Conservation (phyloP, 2,113 vertebrate genomes). For the Protomyctophum bolini region DNA sequence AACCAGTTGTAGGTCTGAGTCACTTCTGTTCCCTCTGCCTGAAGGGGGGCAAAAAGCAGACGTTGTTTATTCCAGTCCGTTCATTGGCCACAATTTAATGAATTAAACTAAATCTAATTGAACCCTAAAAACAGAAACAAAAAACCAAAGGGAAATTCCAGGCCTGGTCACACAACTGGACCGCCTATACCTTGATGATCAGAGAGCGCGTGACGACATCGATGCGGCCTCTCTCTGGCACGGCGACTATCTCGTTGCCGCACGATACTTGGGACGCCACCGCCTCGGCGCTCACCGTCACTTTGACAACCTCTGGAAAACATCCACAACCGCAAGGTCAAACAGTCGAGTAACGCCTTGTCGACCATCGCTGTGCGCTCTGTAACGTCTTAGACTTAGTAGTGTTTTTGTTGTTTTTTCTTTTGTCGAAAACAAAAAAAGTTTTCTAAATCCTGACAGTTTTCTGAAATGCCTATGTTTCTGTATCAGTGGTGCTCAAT, state of each 20-base stretch:
- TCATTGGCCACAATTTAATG: constrained; percentile 2
- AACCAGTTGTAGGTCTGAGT: constrained; percentile 45
- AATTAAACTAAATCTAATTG: too few species aligned
- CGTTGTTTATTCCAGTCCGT: too few species aligned
- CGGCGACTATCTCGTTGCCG: constrained; percentile 21
- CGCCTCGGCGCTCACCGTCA: constrained; percentile 66
- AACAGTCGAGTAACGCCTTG: not conserved
- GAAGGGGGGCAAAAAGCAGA: not conserved
- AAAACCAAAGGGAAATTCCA: too few species aligned
- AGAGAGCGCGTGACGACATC: too few species aligned
- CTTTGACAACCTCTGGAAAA: constrained; percentile 62
- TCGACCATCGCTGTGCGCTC: too few species aligned
- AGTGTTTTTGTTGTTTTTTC: too few species aligned
- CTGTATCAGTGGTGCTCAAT: too few species aligned
- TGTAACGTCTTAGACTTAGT: too few species aligned
- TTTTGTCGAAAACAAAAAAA: too few species aligned
- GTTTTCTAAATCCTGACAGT: too few species aligned
- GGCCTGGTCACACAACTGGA: constrained; percentile 49
- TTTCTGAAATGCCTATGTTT: too few species aligned
- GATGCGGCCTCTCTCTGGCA: constrained; percentile 56
- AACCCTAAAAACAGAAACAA: too few species aligned
- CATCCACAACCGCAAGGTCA: not conserved
- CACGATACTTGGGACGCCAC: constrained; percentile 48
- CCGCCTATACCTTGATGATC: constrained; percentile 43
- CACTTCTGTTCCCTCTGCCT: constrained; percentile 58